A percentile compares a stretch with the other conserved stretches of the same genome.
Conservation (phyloP, 2,113 vertebrate species). For the Lophius piscatorius region DNA sequence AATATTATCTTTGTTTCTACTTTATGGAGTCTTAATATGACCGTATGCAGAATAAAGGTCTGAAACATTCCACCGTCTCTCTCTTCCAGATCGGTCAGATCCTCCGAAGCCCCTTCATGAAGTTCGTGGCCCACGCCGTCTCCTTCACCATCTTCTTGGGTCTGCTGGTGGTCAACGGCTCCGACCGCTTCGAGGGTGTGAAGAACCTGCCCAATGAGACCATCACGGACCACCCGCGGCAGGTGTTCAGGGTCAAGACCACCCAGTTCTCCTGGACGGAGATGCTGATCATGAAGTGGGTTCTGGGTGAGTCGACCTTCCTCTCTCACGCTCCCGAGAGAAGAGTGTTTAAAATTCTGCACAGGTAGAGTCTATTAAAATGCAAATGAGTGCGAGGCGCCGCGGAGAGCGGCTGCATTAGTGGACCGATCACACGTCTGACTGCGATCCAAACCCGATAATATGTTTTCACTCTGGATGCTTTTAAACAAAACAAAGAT, state of each 20-base stretch:
- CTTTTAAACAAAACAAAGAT: too few relatives aligned
- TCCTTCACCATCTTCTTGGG: constrained; percentile 96
- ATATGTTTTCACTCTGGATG: neutral
- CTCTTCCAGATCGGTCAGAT: constrained; percentile 88
- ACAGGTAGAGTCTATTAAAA: constrained; percentile 13
- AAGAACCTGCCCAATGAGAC: constrained; percentile 97
- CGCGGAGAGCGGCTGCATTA: too few relatives aligned
- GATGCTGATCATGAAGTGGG: constrained; percentile 98
- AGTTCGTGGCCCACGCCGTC: constrained; percentile 96
- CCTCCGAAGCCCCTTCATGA: constrained; percentile 96
- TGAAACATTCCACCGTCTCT: too few relatives aligned
- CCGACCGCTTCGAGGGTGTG: constrained; percentile 94
- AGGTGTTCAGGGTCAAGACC: constrained; percentile 96
- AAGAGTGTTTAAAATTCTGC: neutral
- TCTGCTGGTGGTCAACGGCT: constrained; percentile 92
- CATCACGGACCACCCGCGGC: constrained; percentile 92
- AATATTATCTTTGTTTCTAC: too few relatives aligned
- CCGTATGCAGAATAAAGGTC: too few relatives aligned
- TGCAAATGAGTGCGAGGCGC: neutral
- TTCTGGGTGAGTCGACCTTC: constrained; percentile 86
- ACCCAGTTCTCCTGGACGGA: constrained; percentile 98
- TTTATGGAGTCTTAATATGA: neutral
- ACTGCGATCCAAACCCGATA: neutral
- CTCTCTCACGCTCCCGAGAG: neutral
- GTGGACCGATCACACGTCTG: too few relatives aligned